Base-by-base conservation (phyloP, 2,113 vertebrate genomes). In the Coregonus clupeaformis region DNA sequence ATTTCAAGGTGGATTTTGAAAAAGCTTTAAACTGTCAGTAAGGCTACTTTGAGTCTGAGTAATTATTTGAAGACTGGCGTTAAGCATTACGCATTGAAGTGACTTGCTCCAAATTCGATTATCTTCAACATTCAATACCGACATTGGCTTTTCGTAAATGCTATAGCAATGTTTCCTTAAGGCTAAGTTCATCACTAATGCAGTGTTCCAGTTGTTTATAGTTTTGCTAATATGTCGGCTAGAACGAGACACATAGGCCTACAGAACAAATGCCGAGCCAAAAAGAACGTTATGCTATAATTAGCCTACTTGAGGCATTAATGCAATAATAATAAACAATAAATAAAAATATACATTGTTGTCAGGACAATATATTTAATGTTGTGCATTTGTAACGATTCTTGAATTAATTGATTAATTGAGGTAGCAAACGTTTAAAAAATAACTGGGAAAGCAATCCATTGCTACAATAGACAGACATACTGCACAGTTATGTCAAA, bases 1-100 rank as follows among this genome's bases (percentile, higher is more conserved):
- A 52, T 52, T 52, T 52, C 49, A 52, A 52, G 14, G 14, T 52
- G 14, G 49, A 52, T 52, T 52, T 52, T 5, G 4, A 52, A 52
- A 52, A 16, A 52, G 0, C 47, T 16, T 52, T 4, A 52, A 52
- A 52, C 47, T 13, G 57, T 22, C n/a, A 60, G 91, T 60, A 60
- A 22, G n/a, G 57, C 57, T 22, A 60, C 57, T 60, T 60, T n/a
- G 5, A 22, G n/a, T 60, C 57, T 11, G 57, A 60, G 0, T 9
- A 90, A 12, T 32, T 5, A 5, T 16, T 52, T 52, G 49, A 52
- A 52, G 12, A 52, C 12, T 52, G 18, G n/a, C n/a, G 9, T 60
- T n/a, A 20, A 13, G 57, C n/a, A 60, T 24, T 11, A 22, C 57
- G 6, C 57, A 24, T 3, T 24, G 20, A 32, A 60, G 6, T 18